Evolutionary conservation across 2,113 vertebrate genomes (phyloP).

Genomic region (Callionymus lyra): DNA sequence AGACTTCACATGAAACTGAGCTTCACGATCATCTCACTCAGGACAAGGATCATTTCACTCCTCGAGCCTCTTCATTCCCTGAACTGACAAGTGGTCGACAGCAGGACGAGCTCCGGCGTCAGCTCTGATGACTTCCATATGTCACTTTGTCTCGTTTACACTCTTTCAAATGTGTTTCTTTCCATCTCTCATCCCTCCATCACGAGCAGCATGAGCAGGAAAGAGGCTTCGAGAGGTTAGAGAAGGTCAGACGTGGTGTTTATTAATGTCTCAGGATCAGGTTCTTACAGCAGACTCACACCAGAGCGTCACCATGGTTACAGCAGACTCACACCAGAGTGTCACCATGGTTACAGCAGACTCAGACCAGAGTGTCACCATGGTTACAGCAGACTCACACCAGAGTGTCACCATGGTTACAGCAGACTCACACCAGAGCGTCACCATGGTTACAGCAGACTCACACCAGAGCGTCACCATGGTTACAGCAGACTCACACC

Average conservation of each 20-base stretch:
- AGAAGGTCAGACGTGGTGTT: slow-evolving; percentile 37
- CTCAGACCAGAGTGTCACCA: too few species aligned
- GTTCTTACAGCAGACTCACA: slow-evolving; percentile 22
- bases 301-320: slow-evolving; percentile 15
- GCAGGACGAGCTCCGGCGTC: slow-evolving; percentile 49
- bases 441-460: too few species aligned
- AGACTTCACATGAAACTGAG: slow-evolving; percentile 38
- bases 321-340: too few species aligned
- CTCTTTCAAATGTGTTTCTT: slow-evolving; percentile 47
- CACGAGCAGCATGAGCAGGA: slow-evolving; percentile 10
- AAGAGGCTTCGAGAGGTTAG: slow-evolving; percentile 17
- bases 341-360: too few species aligned
- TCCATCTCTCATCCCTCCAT: slow-evolving; percentile 51
- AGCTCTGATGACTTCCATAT: slow-evolving; percentile 69
- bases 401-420: too few species aligned
- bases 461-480: too few species aligned
- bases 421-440: too few species aligned
- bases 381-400: too few species aligned
- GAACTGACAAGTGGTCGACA: slow-evolving; percentile 57
- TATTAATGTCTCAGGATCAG: too few species aligned
- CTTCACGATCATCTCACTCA: slow-evolving; percentile 49
- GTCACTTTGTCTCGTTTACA: slow-evolving; percentile 33
- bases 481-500: too few species aligned
- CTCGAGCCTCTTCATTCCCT: too few species aligned
- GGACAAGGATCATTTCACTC: slow-evolving; percentile 60